Conservation (phyloP, 2,888 invertebrate genomes). For the Drosophila putrida region DNA sequence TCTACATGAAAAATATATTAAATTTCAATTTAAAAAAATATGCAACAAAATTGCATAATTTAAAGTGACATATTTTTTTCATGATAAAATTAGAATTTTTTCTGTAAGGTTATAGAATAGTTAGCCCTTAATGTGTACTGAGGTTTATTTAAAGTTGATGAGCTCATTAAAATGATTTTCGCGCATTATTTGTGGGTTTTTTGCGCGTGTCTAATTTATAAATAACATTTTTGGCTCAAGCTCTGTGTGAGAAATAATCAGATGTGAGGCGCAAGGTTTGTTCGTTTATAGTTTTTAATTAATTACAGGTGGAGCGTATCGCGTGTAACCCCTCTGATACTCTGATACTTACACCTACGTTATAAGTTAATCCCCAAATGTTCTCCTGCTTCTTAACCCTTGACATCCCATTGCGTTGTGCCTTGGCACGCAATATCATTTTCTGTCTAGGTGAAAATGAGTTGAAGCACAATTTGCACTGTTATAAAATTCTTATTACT, state of each 20-base stretch:
- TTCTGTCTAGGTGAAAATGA: constrained; percentile 45
- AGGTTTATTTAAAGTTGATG: constrained; percentile 41
- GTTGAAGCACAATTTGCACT: constrained; percentile 36
- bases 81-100: constrained; percentile 3
- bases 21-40: neutral
- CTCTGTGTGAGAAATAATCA: constrained; percentile 17
- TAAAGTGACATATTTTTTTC: neutral
- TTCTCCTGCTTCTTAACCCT: constrained; percentile 27
- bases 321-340: constrained; percentile 38
- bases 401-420: constrained; percentile 25
- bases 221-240: constrained; percentile 29
- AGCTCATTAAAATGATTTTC: constrained; percentile 70
- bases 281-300: constrained; percentile 51
- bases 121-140: neutral
- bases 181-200: constrained; percentile 32
- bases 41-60: neutral
- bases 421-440: constrained; percentile 40
- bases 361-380: neutral
- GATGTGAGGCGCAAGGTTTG: constrained; percentile 24
- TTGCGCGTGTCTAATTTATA: constrained; percentile 38
- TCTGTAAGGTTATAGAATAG: neutral
- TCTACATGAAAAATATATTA: constrained; percentile 25
- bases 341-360: constrained; percentile 31
- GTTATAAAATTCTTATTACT: constrained; percentile 12
- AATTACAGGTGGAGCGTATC: constrained; percentile 48